phyloP scores from a whole-genome alignment of 1,140 invertebrate genomes.

The Frieseomelitta varia region DNA sequence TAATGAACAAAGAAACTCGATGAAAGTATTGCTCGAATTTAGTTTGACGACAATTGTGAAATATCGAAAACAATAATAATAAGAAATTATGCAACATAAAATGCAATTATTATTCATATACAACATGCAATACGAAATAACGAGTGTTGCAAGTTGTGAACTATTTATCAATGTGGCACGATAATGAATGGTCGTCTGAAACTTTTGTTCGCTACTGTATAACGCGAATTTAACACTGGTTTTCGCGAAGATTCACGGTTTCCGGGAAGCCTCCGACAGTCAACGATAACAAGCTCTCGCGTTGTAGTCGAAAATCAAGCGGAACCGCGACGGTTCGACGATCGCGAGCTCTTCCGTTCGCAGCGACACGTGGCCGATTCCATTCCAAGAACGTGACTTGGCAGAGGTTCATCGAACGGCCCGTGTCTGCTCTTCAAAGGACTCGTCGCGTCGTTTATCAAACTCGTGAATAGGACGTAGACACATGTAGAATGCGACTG shows the following conservation, averaged over 20 bases:
- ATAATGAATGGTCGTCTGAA: neutral
- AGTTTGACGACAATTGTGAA: too few relatives aligned
- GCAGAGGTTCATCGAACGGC: constrained; percentile 36
- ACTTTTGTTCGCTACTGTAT: too few relatives aligned
- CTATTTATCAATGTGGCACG: neutral
- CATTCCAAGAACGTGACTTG: constrained; percentile 47
- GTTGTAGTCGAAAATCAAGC: neutral
- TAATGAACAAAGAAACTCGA: too few relatives aligned
- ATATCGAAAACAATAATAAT: too few relatives aligned
- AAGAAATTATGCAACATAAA: too few relatives aligned
- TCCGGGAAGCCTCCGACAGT: neutral
- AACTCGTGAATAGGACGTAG: constrained; percentile 7
- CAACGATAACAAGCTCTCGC: neutral
- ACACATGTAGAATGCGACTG: neutral
- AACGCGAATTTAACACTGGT: too few relatives aligned
- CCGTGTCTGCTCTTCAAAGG: neutral
- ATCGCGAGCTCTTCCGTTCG: neutral
- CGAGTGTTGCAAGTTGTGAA: too few relatives aligned
- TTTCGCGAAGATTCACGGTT: neutral
- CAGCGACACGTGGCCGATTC: constrained; percentile 30
- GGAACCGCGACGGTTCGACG: neutral
- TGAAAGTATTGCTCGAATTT: too few relatives aligned
- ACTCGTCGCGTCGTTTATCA: neutral
- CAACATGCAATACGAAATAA: too few relatives aligned
- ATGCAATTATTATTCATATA: too few relatives aligned